Evolutionary conservation across 2,797 vertebrate species (phyloP).

Genomic region (Morus bassanus): DNA sequence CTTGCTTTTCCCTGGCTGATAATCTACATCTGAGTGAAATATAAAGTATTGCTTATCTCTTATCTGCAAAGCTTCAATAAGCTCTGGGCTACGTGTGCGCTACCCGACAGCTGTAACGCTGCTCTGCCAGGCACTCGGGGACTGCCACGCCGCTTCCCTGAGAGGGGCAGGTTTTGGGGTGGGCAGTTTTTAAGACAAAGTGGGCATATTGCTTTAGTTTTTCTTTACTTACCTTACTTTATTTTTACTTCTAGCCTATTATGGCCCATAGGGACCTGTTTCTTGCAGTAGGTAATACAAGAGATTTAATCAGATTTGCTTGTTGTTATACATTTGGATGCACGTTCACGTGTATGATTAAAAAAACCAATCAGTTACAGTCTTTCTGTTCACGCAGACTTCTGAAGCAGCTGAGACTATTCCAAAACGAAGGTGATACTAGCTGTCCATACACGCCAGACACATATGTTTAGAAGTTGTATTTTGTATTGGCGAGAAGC

Average conservation of each 20-base stretch:
- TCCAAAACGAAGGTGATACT: neutral
- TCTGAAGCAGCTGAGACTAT: neutral
- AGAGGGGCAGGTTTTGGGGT: neutral
- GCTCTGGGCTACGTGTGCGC: neutral
- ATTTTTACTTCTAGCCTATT: neutral
- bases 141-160: accelerated
- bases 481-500: neutral
- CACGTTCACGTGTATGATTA: neutral
- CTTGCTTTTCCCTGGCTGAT: conserved; percentile 53
- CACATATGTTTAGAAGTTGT: neutral
- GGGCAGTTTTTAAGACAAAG: neutral
- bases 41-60: conserved; percentile 43
- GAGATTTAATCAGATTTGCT: neutral
- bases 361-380: neutral
- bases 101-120: neutral
- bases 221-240: neutral
- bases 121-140: neutral
- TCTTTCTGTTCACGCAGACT: neutral
- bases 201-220: neutral
- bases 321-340: neutral
- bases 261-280: neutral
- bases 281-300: neutral
- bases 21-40: conserved; percentile 50
- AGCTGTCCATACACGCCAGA: neutral
- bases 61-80: conserved; percentile 33